Evolutionary conservation across 2,113 vertebrate species (phyloP).

Genomic region (Ciconia boyciana): DNA sequence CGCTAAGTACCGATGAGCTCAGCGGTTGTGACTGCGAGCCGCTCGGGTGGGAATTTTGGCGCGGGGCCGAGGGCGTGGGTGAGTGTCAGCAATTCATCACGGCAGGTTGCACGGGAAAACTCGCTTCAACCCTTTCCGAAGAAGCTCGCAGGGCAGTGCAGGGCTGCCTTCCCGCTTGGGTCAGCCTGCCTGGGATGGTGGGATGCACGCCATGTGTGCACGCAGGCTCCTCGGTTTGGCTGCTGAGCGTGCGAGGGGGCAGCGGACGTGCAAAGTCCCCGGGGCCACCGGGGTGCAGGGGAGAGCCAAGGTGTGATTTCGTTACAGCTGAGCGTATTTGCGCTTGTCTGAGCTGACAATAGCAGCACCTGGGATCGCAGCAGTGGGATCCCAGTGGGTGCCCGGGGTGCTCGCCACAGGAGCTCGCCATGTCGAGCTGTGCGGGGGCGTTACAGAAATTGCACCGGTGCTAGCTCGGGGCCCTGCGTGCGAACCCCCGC

Average conservation of each 20-base stretch:
- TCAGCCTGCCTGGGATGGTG: too few species aligned
- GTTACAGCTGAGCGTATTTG: fast-evolving
- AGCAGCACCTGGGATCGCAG: background rate
- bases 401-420: background rate
- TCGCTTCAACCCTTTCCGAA: background rate
- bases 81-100: background rate
- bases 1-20: background rate
- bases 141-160: fast-evolving
- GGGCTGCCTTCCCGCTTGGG: background rate
- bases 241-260: too few species aligned
- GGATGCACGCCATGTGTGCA: fast-evolving
- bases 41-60: background rate
- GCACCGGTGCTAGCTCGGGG: fast-evolving
- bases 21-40: background rate
- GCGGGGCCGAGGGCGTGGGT: background rate
- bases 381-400: background rate
- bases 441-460: too few species aligned
- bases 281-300: fast-evolving
- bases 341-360: fast-evolving
- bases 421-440: fast-evolving
- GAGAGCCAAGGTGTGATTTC: background rate
- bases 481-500: background rate
- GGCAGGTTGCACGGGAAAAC: background rate
- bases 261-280: fast-evolving
- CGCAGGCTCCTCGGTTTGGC: fast-evolving